Evolutionary conservation across 2,888 invertebrate genomes (phyloP), one percentile per base, ranked within the genome.

Genomic region (Ecliptopera silaceata): DNA sequence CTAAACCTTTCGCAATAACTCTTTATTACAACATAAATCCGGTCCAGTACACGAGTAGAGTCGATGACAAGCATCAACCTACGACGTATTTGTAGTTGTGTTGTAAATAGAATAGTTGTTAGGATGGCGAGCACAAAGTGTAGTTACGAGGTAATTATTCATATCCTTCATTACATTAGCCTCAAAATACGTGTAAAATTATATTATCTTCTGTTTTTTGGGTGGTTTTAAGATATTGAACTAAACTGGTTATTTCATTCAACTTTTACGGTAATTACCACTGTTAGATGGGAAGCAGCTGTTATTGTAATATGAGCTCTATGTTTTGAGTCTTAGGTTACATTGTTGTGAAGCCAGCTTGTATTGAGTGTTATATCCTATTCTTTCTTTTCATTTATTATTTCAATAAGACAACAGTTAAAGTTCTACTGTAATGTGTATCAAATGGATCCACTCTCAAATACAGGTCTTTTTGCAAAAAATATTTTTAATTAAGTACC

Each of bases 101-200:
- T 80, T 77, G 76, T 70, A 63, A 66, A 59, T 75, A 82, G 69
- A 71, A 53, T 75, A 65, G 48, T 67, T 46, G 22, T 66, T 32
- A 89, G 79, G 63, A 90, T 90, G 90, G 77, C 74, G 65, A 81
- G 86, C 1, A 69, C 71, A 6, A 81, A 76, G 32, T 69, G 61
- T 45, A 77, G 74, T 38, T 90, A 90, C 56, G 89, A 89, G 84
- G 90, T 90, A 4, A 32, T 15, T 29, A 11, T 31, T 34, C 8
- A 26, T 32, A 5, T 18, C 15, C 15, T 31, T 29, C 11, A 10
- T 17, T 8, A 17, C 8, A 38, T 2, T 15, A 15, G 36, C 1
- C 0, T 8, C 12, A 32, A 32, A 32, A 12, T 32, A 6, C 13
- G 2, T 12, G 34, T 34, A 34, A 13, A 6, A 1, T 13, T 4